Evolutionary conservation across 2,113 vertebrate genomes (phyloP).

Genomic region (Planiliza haematocheilus): DNA sequence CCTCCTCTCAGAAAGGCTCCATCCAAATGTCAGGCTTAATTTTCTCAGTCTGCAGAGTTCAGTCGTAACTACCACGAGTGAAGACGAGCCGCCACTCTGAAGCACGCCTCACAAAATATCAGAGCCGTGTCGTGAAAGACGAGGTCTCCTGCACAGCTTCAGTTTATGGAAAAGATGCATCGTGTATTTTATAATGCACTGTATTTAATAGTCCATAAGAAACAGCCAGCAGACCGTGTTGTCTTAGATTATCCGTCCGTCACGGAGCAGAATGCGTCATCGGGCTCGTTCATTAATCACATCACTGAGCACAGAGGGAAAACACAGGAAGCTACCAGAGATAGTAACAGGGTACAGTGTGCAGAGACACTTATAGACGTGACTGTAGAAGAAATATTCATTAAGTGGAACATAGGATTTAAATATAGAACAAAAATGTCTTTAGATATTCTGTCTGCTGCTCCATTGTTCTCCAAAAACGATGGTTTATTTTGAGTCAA

Average conservation of each 20-base stretch:
- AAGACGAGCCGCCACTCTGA: slow-evolving; percentile 17
- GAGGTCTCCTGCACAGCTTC: neutral
- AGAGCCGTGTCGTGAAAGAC: neutral
- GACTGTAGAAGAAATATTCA: neutral
- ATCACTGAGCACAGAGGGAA: slow-evolving; percentile 31
- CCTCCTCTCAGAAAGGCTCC: slow-evolving; percentile 30
- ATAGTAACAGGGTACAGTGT: neutral
- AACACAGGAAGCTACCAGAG: neutral
- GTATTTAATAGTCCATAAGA: neutral
- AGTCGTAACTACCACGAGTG: neutral
- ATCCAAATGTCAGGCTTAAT: slow-evolving; percentile 68
- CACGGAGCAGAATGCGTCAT: neutral
- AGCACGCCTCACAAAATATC: neutral
- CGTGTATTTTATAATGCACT: too few species aligned
- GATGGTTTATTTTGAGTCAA: neutral
- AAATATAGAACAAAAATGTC: neutral
- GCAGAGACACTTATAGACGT: neutral
- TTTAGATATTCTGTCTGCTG: neutral
- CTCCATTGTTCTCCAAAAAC: too few species aligned
- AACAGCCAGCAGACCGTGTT: neutral
- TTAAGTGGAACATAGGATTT: neutral
- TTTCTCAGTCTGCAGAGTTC: slow-evolving; percentile 19
- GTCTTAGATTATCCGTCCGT: neutral
- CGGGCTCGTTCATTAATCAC: slow-evolving; percentile 19
- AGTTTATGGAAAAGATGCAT: too few species aligned